phyloP scores from a whole-genome alignment of 2,113 vertebrate species.

The Typhlomys cinereus region DNA sequence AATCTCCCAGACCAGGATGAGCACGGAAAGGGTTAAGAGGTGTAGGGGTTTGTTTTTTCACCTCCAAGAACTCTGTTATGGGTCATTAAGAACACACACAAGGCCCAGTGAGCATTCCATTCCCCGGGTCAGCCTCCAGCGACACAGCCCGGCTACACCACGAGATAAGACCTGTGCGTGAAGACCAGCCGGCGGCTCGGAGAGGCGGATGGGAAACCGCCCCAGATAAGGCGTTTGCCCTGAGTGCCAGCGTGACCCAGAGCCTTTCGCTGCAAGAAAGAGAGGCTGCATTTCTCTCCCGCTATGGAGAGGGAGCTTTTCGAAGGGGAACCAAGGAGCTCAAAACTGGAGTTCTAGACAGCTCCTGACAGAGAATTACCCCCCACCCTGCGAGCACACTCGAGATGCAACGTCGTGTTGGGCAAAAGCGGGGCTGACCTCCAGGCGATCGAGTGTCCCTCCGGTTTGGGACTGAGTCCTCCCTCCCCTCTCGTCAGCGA shows the following conservation, averaged over 20 bases:
- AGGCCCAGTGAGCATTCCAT: constrained; percentile 56
- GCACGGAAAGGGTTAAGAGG: constrained; percentile 59
- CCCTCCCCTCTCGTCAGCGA: not conserved
- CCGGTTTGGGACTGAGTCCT: not conserved
- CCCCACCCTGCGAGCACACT: no score
- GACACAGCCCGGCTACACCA: constrained; percentile 4
- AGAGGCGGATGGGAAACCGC: constrained; percentile 59
- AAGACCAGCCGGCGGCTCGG: constrained; percentile 26
- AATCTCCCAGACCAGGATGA: not conserved
- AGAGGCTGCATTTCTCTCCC: not conserved
- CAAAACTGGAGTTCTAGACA: not conserved
- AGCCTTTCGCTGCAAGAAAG: not conserved
- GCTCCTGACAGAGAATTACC: not conserved
- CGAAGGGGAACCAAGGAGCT: not conserved
- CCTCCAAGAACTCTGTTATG: constrained; percentile 65
- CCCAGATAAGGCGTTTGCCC: constrained; percentile 51
- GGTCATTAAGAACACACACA: constrained; percentile 68
- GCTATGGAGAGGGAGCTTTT: not conserved
- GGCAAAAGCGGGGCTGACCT: not conserved
- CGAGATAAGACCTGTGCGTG: constrained; percentile 47
- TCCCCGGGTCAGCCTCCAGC: constrained; percentile 47
- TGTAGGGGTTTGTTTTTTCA: constrained; percentile 67
- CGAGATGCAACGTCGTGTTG: not conserved
- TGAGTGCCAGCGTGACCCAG: not conserved
- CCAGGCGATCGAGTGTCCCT: not conserved